Conservation (phyloP, 2,888 invertebrate genomes). For the Tetheella fluctuosa region DNA sequence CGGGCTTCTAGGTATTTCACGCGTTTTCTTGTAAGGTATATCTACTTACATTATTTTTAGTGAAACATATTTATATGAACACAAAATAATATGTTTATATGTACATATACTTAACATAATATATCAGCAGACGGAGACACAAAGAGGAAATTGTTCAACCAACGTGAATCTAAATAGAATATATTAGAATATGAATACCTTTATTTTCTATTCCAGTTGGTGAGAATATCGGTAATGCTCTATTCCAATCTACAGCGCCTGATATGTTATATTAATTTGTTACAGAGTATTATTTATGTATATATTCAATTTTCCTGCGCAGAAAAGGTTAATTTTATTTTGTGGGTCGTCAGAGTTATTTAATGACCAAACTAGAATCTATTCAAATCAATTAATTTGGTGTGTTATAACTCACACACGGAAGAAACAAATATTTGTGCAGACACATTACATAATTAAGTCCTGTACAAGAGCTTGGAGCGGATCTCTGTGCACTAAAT, state of each 20-base stretch:
- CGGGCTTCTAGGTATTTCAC: constrained; percentile 22
- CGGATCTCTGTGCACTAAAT: no score
- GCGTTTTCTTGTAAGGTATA: background rate
- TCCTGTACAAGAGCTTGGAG: no score
- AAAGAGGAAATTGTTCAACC: constrained; percentile 36
- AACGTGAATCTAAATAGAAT: constrained; percentile 38
- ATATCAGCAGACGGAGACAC: constrained; percentile 26
- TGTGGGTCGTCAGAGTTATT: no score
- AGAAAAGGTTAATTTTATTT: no score
- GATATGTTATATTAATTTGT: background rate
- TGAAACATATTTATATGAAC: constrained; percentile 14
- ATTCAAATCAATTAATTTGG: no score
- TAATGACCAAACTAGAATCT: no score
- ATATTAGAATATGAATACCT: constrained; percentile 43
- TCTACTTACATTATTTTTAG: background rate
- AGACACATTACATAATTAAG: no score
- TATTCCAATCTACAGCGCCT: constrained; percentile 22
- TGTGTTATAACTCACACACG: no score
- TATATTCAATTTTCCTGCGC: background rate
- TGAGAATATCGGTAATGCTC: constrained; percentile 31
- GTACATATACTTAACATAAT: constrained; percentile 15
- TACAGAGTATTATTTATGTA: background rate
- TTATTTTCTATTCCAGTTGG: constrained; percentile 32
- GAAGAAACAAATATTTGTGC: no score
- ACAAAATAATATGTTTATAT: constrained; percentile 27